Percentiles rank a stretch among this genome's conserved stretches.
Conservation (phyloP, 2,888 invertebrate genomes). For the Parasteatoda lunata region DNA sequence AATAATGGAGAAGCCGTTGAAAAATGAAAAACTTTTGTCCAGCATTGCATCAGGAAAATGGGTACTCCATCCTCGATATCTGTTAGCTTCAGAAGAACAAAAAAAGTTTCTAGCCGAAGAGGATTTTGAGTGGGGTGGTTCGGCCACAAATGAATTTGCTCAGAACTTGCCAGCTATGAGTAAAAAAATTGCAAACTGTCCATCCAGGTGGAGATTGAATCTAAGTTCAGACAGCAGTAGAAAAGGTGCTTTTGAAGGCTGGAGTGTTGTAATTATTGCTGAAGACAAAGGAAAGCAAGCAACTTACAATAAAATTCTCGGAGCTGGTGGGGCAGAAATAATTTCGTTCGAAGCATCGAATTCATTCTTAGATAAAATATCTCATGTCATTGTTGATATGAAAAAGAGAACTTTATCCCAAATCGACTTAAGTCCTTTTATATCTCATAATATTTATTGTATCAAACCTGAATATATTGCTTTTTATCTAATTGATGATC, state of each 20-base stretch:
- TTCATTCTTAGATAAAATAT: slow-evolving; percentile 78
- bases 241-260: slow-evolving; percentile 74
- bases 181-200: slow-evolving; percentile 73
- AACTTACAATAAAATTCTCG: slow-evolving; percentile 82
- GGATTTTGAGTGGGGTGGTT: slow-evolving; percentile 89
- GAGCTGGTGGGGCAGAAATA: slow-evolving; percentile 85
- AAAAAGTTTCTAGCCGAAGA: slow-evolving; percentile 84
- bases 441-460: slow-evolving; percentile 78
- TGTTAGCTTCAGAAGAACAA: slow-evolving; percentile 80
- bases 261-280: slow-evolving; percentile 78
- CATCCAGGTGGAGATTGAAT: slow-evolving; percentile 80
- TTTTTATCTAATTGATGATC: slow-evolving; percentile 77
- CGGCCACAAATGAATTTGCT: slow-evolving; percentile 73
- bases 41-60: slow-evolving; percentile 91
- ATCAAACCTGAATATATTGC: slow-evolving; percentile 81
- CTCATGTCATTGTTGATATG: slow-evolving; percentile 83
- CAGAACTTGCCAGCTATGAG: slow-evolving; percentile 51
- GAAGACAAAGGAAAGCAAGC: slow-evolving; percentile 78
- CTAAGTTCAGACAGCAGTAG: slow-evolving; percentile 75
- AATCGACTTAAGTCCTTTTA: slow-evolving; percentile 78
- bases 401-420: slow-evolving; percentile 72
- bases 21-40: slow-evolving; percentile 91
- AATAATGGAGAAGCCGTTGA: slow-evolving; percentile 81
- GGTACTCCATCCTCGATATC: slow-evolving; percentile 87
- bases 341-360: slow-evolving; percentile 79